Conservation (phyloP, 2,888 invertebrate species). For the Campaea margaritaria region DNA sequence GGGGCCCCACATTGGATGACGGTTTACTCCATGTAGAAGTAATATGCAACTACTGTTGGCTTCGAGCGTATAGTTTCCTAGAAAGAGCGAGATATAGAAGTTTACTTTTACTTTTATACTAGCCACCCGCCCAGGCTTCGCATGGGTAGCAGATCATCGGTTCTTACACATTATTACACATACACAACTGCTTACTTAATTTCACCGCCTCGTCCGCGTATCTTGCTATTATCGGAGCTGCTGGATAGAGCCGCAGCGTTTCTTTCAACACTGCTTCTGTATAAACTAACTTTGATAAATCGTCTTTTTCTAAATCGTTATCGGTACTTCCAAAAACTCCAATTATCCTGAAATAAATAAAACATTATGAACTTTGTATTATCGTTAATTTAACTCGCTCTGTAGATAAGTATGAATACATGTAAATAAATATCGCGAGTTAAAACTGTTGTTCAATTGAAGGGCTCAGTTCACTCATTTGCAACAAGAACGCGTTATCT, state of each 20-base stretch:
- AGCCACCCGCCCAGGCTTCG: no score
- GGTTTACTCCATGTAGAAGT: background rate
- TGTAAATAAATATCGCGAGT: no score
- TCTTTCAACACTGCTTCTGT: constrained; percentile 41
- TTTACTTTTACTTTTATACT: no score
- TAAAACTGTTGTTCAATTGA: no score
- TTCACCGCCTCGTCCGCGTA: constrained; percentile 7
- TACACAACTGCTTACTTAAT: constrained; percentile 5
- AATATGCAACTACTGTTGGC: no score
- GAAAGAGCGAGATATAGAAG: background rate
- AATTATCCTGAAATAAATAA: constrained; percentile 22
- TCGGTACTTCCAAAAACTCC: constrained; percentile 15
- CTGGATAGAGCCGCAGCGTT: constrained; percentile 33
- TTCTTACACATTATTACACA: no score
- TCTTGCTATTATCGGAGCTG: constrained; percentile 19
- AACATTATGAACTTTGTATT: background rate
- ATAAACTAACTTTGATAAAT: constrained; percentile 36
- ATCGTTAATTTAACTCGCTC: no score
- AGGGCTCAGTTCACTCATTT: no score
- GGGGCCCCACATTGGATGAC: constrained; percentile 17
- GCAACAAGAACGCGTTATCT: no score
- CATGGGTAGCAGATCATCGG: no score
- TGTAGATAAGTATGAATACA: no score
- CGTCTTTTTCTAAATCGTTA: constrained; percentile 32
- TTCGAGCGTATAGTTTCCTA: constrained; percentile 12